Percentiles rank a stretch among this genome's conserved stretches.
phyloP scores from a whole-genome alignment of 2,888 invertebrate genomes.

The Agrochola circellaris region DNA sequence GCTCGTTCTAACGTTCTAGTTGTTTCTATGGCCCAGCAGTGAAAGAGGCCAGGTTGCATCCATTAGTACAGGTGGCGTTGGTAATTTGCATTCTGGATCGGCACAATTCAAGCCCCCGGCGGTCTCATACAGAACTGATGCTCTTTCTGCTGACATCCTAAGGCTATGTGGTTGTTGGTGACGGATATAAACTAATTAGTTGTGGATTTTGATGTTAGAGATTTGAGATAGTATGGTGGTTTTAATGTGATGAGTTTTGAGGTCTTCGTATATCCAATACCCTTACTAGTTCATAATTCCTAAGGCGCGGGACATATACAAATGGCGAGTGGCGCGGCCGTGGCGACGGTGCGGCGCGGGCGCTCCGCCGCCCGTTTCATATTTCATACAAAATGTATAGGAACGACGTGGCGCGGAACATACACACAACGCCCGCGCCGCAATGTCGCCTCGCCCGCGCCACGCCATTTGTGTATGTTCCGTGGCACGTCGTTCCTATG shows the following conservation, averaged over 20 bases:
- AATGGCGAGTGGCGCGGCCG: too few relatives aligned
- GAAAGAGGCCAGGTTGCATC: conserved; percentile 74
- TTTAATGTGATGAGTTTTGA: not conserved
- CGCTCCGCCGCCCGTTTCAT: too few relatives aligned
- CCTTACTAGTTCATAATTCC: too few relatives aligned
- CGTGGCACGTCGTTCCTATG: too few relatives aligned
- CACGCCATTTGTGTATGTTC: too few relatives aligned
- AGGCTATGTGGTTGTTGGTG: not conserved
- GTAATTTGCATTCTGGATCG: conserved; percentile 81
- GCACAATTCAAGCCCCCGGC: conserved; percentile 66
- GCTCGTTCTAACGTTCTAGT: not conserved
- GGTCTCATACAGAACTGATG: conserved; percentile 19
- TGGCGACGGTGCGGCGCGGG: too few relatives aligned
- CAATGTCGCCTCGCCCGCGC: too few relatives aligned
- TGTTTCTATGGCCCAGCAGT: conserved; percentile 23
- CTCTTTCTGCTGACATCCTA: conserved; percentile 20
- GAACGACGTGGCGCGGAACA: too few relatives aligned
- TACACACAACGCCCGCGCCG: too few relatives aligned
- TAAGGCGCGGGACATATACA: too few relatives aligned
- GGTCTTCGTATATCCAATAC: too few relatives aligned
- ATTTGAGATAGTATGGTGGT: not conserved
- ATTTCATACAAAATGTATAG: too few relatives aligned
- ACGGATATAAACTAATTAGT: conserved; percentile 8
- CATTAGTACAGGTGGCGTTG: conserved; percentile 76
- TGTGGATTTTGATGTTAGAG: not conserved